phyloP scores from a whole-genome alignment of 2,113 vertebrate genomes.

The Psilopogon haemacephalus region DNA sequence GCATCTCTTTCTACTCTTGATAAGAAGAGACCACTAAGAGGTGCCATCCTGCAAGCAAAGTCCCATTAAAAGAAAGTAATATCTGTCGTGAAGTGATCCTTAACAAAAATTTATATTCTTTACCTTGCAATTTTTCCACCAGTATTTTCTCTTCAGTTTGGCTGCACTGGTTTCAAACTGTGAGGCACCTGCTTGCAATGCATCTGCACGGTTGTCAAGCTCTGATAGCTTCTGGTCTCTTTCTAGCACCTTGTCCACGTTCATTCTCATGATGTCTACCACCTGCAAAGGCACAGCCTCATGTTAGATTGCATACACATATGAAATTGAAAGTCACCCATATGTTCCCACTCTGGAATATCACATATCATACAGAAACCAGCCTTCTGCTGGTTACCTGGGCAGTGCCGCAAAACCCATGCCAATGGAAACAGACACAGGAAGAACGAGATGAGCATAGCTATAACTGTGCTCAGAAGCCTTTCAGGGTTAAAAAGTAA shows the following conservation, averaged over 20 bases:
- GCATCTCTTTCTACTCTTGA: not conserved
- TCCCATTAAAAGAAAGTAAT: not conserved
- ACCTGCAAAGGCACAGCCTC: conserved; percentile 46
- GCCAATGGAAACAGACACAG: not conserved
- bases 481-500: not conserved
- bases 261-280: conserved; percentile 76
- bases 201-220: conserved; percentile 74
- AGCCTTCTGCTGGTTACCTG: not conserved
- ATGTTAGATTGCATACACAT: not conserved
- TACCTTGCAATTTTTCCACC: conserved; percentile 95
- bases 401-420: not conserved
- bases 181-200: conserved; percentile 73
- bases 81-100: not conserved
- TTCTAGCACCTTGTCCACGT: conserved; percentile 74
- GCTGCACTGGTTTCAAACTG: conserved; percentile 81
- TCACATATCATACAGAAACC: not conserved
- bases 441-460: not conserved
- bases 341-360: not conserved
- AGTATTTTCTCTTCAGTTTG: conserved; percentile 91
- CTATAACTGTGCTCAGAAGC: not conserved
- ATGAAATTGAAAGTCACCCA: not conserved
- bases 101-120: not conserved
- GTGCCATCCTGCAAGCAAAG: not conserved
- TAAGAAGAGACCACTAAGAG: not conserved
- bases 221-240: conserved; percentile 74